Conservation (phyloP, 2,888 invertebrate genomes). For the Trileptium ribeirensis region DNA sequence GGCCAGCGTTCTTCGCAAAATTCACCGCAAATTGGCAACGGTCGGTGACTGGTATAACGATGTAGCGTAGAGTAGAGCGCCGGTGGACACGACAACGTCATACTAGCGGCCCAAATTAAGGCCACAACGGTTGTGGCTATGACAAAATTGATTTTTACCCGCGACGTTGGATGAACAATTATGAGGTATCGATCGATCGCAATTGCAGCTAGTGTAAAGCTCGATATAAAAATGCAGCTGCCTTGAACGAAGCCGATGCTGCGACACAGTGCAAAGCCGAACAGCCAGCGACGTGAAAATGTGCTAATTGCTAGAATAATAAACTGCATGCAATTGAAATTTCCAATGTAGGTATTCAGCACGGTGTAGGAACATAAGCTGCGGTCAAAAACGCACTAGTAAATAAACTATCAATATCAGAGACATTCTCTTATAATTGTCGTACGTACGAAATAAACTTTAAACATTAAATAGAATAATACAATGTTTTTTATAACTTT, state of each 20-base stretch:
- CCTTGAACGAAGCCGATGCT: slow-evolving; percentile 8
- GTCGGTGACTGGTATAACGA: neutral
- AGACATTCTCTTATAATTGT: too few relatives aligned
- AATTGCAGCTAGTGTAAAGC: slow-evolving; percentile 6
- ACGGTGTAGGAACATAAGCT: too few relatives aligned
- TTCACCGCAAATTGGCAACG: slow-evolving; percentile 4
- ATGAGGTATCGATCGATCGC: slow-evolving; percentile 12
- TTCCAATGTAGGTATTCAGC: too few relatives aligned
- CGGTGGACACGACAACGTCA: neutral
- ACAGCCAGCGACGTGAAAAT: slow-evolving; percentile 14
- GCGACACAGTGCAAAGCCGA: slow-evolving; percentile 3
- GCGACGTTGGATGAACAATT: neutral
- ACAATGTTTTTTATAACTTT: too few relatives aligned
- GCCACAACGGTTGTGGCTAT: neutral
- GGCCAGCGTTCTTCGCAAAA: slow-evolving; percentile 14
- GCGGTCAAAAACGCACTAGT: too few relatives aligned
- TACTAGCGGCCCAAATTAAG: neutral
- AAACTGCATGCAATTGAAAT: too few relatives aligned
- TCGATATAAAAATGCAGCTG: slow-evolving; percentile 6
- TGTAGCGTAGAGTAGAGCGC: neutral
- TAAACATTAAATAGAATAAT: too few relatives aligned
- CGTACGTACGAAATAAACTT: too few relatives aligned
- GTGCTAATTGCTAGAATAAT: neutral
- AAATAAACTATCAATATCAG: too few relatives aligned
- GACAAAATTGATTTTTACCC: neutral